These are phyloP conservation scores for Acronicta aceris DNA, from an alignment of 2,888 invertebrate genomes.

Conservation along the genomic window DNA sequence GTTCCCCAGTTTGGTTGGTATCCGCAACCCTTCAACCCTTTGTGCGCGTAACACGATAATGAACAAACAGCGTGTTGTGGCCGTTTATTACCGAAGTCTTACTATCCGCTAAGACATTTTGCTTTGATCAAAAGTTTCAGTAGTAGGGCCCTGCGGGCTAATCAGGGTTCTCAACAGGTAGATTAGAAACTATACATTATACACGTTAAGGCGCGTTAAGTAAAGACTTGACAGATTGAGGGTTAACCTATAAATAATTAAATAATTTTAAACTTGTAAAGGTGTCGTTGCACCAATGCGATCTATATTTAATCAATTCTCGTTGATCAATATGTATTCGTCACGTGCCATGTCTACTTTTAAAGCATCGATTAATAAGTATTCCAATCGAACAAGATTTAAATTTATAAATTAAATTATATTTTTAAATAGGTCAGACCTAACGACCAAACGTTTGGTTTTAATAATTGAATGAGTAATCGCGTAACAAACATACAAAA, in stretches of 20 bases:
- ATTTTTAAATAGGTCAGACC: too few relatives aligned
- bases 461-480: too few relatives aligned
- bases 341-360: too few relatives aligned
- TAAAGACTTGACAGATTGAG: constrained; percentile 1
- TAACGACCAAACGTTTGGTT: too few relatives aligned
- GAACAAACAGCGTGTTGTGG: constrained; percentile 21
- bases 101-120: constrained; percentile 38
- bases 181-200: constrained; percentile 16
- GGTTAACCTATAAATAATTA: constrained; percentile 1
- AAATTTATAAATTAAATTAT: too few relatives aligned
- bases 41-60: constrained; percentile 21
- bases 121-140: constrained; percentile 51
- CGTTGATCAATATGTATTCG: too few relatives aligned
- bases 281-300: not conserved
- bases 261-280: not conserved
- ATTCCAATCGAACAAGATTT: too few relatives aligned
- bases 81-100: constrained; percentile 22
- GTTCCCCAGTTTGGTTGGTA: not conserved
- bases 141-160: constrained; percentile 31
- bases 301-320: not conserved
- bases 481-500: too few relatives aligned
- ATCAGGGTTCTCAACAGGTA: constrained; percentile 39
- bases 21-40: constrained; percentile 7
- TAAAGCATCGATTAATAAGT: too few relatives aligned
- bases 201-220: not conserved